Base-by-base conservation (phyloP, 53 echinoderm and acorn worm genomes). In the Echinometra lucunter region DNA sequence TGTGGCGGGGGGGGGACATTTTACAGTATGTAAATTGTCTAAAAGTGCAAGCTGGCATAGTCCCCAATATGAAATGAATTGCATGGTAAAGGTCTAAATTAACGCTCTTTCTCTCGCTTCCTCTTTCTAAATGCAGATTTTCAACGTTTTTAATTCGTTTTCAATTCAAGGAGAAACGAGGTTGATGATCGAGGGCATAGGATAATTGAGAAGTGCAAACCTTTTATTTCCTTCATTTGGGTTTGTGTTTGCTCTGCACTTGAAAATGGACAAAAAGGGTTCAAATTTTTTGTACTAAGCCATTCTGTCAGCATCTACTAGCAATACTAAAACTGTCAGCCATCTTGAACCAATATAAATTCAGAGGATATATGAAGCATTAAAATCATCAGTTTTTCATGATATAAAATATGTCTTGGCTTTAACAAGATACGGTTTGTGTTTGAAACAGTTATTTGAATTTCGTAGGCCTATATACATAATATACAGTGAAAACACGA, bases 131-230 rank as follows among this genome's bases (percentile, higher is more conserved):
- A 69, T 72, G 13, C 72, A 72, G 35, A 72, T 34, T 72, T 72
- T 12, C n/a, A 72, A 30, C 72, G 34, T 72, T 35, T 15, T 35
- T 3, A 34, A 34, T 42, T 23, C 42, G n/a, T n/a, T n/a, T n/a
- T n/a, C n/a, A n/a, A n/a, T n/a, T n/a, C n/a, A n/a, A 42, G 38
- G 42, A 6, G 42, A 78, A 42, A 78, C 16, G 21, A 78, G 78
- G 78, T 78, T 78, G 78, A 78, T 40, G 78, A 78, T 78, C 78
- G 78, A 78, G 23, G 78, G 38, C 42, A 38, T 6, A 1, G 75
- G 40, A 78, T 32, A 69, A 19, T 69, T 32, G 30, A 69, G 32
- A 23, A 63, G 7, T 63, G 63, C 63, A 63, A 21, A 63, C 19
- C 0, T 1, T 60, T 69, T 30, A 34, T 72, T 35, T 34, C 0